These are phyloP conservation scores for Alectoris magna DNA, from an alignment of 2,797 vertebrate genomes.

Conservation along the genomic window DNA sequence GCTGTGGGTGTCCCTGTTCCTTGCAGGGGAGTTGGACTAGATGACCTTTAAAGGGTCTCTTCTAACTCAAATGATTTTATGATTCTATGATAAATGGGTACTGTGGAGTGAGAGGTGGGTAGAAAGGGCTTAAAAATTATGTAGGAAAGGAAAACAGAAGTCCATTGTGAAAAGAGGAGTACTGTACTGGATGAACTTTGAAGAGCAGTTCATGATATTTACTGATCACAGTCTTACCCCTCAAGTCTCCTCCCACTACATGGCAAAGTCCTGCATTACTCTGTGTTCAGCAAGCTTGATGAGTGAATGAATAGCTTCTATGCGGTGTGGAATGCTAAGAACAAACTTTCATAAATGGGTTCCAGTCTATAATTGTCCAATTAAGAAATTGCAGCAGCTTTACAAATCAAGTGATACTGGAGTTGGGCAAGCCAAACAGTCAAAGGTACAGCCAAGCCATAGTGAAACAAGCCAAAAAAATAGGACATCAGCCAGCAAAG, in stretches of 20 bases:
- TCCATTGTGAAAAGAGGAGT: background rate
- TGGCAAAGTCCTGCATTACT: background rate
- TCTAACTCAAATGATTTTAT: too few relatives aligned
- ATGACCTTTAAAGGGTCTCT: too few relatives aligned
- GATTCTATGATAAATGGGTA: background rate
- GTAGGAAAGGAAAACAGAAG: background rate
- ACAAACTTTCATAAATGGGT: background rate
- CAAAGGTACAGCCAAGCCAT: conserved; percentile 27
- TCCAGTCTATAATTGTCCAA: conserved; percentile 6
- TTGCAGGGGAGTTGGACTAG: too few relatives aligned
- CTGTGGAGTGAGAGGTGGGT: background rate
- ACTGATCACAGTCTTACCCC: background rate
- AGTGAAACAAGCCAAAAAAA: conserved; percentile 44
- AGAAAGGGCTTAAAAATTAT: background rate
- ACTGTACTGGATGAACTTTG: background rate
- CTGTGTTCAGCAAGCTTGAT: background rate
- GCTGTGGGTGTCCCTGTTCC: too few relatives aligned
- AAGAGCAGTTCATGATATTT: background rate
- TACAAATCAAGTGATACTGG: conserved; percentile 17
- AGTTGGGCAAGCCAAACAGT: background rate
- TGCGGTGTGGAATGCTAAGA: background rate
- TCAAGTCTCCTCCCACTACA: background rate
- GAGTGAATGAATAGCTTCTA: background rate
- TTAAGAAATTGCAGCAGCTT: conserved; percentile 30
- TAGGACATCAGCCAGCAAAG: background rate